A percentile compares a stretch with the other conserved stretches of the same genome.
Evolutionary conservation across 2,888 invertebrate species (phyloP).

Genomic region (Amblyteles armatorius): DNA sequence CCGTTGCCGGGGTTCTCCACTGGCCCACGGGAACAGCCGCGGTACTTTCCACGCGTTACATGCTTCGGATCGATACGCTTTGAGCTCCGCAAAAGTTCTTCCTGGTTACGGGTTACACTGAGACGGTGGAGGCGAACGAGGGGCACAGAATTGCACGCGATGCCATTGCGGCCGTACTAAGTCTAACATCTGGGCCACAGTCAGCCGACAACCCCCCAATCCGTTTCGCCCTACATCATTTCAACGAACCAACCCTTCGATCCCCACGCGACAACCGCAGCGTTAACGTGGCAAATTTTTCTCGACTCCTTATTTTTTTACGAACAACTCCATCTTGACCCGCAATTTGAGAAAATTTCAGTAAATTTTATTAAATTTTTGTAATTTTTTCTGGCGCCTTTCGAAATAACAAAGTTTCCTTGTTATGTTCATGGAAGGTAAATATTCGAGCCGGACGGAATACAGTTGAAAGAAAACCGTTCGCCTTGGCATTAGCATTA

Average conservation of each 20-base stretch:
- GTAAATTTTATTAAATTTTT: background rate
- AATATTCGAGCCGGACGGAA: slow-evolving; percentile 3
- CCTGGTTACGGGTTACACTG: slow-evolving; percentile 61
- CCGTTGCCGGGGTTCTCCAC: slow-evolving; percentile 78
- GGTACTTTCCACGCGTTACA: slow-evolving; percentile 53
- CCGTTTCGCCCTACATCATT: background rate
- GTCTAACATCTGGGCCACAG: background rate
- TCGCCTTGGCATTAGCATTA: slow-evolving; percentile 57
- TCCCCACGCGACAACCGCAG: background rate
- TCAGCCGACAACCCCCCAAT: background rate
- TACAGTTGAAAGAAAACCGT: background rate
- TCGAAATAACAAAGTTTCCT: background rate
- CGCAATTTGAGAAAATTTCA: background rate
- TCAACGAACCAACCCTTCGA: background rate
- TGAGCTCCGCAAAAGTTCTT: slow-evolving; percentile 55
- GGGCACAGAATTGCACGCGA: slow-evolving; percentile 57
- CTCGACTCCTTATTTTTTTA: background rate
- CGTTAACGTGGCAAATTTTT: background rate
- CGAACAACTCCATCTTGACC: no score
- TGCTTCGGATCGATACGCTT: slow-evolving; percentile 70
- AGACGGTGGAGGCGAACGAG: slow-evolving; percentile 38
- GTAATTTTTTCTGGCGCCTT: background rate
- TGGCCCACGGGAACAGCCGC: slow-evolving; percentile 62
- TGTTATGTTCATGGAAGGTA: background rate
- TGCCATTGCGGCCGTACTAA: slow-evolving; percentile 9